Base-by-base conservation (phyloP, 1,140 invertebrate species). In the Drosophila mojavensis region DNA sequence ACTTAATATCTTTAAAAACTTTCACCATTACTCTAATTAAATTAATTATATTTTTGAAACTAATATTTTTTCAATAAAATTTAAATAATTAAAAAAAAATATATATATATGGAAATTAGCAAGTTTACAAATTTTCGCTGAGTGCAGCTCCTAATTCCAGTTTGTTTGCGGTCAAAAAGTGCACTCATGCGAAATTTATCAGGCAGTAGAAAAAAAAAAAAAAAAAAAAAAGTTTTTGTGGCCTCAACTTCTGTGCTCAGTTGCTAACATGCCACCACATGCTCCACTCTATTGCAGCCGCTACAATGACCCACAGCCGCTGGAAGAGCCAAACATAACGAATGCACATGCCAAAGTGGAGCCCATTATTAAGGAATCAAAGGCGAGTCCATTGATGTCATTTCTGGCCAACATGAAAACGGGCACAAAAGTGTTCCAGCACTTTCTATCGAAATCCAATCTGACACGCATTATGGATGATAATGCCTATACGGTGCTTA, bases 361-460 rank as follows among this genome's bases (percentile, higher is more conserved):
- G 67, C 78, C 80, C 72, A 77, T 90, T 71, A 79, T 88, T 54
- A 93, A 94, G 72, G 92, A 92, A 62, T 93, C 92, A 39, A 94
- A 94, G 81, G 89, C 94, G 33, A 94, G 94, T 69, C 94, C 94
- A 73, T 92, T 95, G 75, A 93, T 94, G 82, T 94, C 94, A 70
- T 94, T 95, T 61, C 78, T 95, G 65, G 93, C 93, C 64, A 94
- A 94, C 81, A 93, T 95, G 65, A 94, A 94, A 82, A 94, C 93
- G 36, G 94, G 94, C 36, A 94, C 94, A 39, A 93, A 94, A 69
- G 94, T 95, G n/a, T 95, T 95, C 85, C 94, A 94, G 67, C 94
- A 94, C 80, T 94, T 95, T 72, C 92, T 95, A 50, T 93, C 93
- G 4, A 93, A 94, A 75, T 94, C 94, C 39, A 94, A 95, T 86